Percentiles rank a stretch among this genome's conserved stretches.
Conservation (phyloP, 2,888 invertebrate species). For the Megaustenia siamemsis region DNA sequence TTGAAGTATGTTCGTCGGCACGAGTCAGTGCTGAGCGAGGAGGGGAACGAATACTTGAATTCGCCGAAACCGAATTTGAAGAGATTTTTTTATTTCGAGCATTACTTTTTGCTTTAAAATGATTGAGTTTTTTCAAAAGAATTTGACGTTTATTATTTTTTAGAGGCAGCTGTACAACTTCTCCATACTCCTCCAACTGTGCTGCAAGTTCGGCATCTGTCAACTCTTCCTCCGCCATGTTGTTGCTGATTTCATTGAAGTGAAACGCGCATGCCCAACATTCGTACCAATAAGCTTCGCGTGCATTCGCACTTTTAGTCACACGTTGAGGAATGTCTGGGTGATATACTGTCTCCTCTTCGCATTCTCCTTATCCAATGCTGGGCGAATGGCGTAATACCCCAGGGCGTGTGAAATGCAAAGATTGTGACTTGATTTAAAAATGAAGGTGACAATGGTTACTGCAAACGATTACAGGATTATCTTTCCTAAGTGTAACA, state of each 20-base stretch:
- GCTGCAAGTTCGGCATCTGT: constrained; percentile 67
- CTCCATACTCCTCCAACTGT: constrained; percentile 69
- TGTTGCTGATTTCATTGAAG: constrained; percentile 51
- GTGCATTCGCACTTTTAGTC: constrained; percentile 12
- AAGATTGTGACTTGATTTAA: too few relatives aligned
- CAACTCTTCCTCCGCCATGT: constrained; percentile 72
- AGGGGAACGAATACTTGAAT: constrained; percentile 56
- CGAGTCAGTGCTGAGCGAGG: constrained; percentile 52
- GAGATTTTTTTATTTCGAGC: not conserved
- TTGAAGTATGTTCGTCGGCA: not conserved
- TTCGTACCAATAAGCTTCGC: constrained; percentile 13
- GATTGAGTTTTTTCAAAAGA: constrained; percentile 72
- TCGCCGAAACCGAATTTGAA: constrained; percentile 26
- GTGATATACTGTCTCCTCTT: too few relatives aligned
- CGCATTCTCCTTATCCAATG: too few relatives aligned
- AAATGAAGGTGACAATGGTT: too few relatives aligned
- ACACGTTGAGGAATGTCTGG: too few relatives aligned
- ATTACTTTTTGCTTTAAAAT: constrained; percentile 64
- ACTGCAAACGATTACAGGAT: too few relatives aligned
- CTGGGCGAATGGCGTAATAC: too few relatives aligned
- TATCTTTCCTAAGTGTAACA: too few relatives aligned
- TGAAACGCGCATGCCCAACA: constrained; percentile 29
- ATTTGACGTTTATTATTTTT: constrained; percentile 67
- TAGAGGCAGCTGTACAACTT: constrained; percentile 67
- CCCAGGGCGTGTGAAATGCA: too few relatives aligned